A percentile compares a stretch with the other conserved stretches of the same genome.
These are phyloP conservation scores for Listronotus bonariensis DNA, from an alignment of 1,140 invertebrate genomes.

Conservation along the genomic window DNA sequence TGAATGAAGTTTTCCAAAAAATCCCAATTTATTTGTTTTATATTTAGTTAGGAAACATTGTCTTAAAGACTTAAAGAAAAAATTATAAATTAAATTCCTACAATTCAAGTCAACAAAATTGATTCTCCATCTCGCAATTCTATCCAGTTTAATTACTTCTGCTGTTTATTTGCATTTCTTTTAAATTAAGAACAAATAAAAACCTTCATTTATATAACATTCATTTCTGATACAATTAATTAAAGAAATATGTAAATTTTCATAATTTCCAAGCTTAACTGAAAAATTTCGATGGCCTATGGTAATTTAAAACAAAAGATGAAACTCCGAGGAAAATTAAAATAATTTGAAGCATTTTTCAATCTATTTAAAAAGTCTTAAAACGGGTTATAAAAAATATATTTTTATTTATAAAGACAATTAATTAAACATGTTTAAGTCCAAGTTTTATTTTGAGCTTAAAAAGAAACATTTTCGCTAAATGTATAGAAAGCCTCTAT, in stretches of 20 bases:
- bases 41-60: too few relatives aligned
- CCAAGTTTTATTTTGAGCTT: too few relatives aligned
- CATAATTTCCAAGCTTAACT: slow-evolving; percentile 15
- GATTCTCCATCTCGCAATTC: slow-evolving; percentile 16
- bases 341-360: too few relatives aligned
- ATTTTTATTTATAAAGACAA: too few relatives aligned
- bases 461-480: too few relatives aligned
- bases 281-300: slow-evolving; percentile 9
- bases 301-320: slow-evolving; percentile 11
- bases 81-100: slow-evolving; percentile 36
- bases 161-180: slow-evolving; percentile 40
- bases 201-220: slow-evolving; percentile 28
- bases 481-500: too few relatives aligned
- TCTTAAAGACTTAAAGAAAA: neutral
- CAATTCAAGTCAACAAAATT: slow-evolving; percentile 26
- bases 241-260: slow-evolving; percentile 35
- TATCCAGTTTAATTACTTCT: slow-evolving; percentile 37
- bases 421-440: too few relatives aligned
- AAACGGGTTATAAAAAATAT: too few relatives aligned
- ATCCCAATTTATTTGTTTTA: too few relatives aligned
- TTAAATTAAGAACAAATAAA: slow-evolving; percentile 39
- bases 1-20: too few relatives aligned
- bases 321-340: slow-evolving; percentile 7
- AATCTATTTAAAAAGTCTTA: too few relatives aligned
- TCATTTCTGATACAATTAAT: slow-evolving; percentile 33